Evolutionary conservation across 1,140 invertebrate species (phyloP).

Genomic region (Formica exsecta): DNA sequence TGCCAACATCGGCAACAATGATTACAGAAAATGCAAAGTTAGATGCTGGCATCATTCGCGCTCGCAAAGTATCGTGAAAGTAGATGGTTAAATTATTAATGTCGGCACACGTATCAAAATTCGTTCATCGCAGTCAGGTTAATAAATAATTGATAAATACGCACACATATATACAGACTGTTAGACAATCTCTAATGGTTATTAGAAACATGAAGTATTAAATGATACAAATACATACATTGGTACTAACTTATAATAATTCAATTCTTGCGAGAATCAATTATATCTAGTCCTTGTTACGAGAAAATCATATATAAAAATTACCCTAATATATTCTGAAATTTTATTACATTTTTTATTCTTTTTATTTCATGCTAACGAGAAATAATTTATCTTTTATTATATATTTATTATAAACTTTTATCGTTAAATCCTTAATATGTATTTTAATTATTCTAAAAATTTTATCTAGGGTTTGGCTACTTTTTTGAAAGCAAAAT

Average conservation of each 20-base stretch:
- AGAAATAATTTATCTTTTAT: neutral
- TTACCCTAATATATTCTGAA: no score
- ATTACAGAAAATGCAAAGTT: conserved; percentile 47
- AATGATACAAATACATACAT: no score
- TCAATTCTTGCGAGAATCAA: no score
- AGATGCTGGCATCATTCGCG: conserved; percentile 14
- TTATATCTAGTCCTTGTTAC: no score
- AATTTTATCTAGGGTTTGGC: neutral
- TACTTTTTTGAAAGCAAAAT: neutral
- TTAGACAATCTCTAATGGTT: no score
- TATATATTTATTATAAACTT: neutral
- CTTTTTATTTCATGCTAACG: neutral
- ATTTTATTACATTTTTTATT: neutral
- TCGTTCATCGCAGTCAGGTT: neutral
- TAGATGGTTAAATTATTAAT: conserved; percentile 21
- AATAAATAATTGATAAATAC: no score
- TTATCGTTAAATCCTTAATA: neutral
- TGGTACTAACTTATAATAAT: no score
- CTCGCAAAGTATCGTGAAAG: neutral
- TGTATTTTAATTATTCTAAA: neutral
- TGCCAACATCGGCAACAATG: conserved; percentile 46
- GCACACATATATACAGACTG: no score
- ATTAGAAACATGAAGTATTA: no score
- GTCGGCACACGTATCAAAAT: neutral
- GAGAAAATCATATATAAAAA: no score